Conservation (phyloP, 2,797 vertebrate genomes). For the Myripristis murdjan region DNA sequence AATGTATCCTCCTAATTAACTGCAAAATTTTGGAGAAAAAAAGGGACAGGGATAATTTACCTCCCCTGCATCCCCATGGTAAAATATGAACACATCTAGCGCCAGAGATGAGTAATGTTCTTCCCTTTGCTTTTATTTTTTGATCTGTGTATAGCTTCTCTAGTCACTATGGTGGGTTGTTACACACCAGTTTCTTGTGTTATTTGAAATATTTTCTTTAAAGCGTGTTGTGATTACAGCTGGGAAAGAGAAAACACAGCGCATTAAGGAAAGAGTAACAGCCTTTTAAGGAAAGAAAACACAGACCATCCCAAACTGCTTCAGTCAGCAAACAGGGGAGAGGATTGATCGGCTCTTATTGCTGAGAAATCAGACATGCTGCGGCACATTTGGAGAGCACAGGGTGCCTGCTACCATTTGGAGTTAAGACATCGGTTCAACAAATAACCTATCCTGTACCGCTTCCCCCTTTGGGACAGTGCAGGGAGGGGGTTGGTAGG, state of each 20-base stretch:
- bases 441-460: constrained; percentile 1
- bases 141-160: constrained; percentile 30
- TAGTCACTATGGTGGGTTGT: constrained; percentile 31
- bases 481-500: neutral
- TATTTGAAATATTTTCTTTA: constrained; percentile 42
- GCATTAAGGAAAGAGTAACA: constrained; percentile 64
- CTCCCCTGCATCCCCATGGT: constrained; percentile 32
- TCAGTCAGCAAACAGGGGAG: constrained; percentile 63
- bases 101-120: constrained; percentile 19
- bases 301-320: constrained; percentile 41
- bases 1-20: constrained; percentile 68
- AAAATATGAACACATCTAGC: constrained; percentile 52
- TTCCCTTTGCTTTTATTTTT: constrained; percentile 16
- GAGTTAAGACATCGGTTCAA: constrained; percentile 51
- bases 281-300: constrained; percentile 31
- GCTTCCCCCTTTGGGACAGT: constrained; percentile 43
- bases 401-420: constrained; percentile 37
- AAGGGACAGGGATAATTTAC: constrained; percentile 34
- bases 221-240: constrained; percentile 65
- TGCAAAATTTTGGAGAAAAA: constrained; percentile 37
- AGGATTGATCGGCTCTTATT: constrained; percentile 48
- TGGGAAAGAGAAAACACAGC: constrained; percentile 52
- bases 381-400: constrained; percentile 48
- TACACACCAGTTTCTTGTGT: constrained; percentile 32
- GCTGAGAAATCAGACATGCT: constrained; percentile 54